Conservation (phyloP, 2,888 invertebrate genomes). For the Leptopilina drosophilae region DNA sequence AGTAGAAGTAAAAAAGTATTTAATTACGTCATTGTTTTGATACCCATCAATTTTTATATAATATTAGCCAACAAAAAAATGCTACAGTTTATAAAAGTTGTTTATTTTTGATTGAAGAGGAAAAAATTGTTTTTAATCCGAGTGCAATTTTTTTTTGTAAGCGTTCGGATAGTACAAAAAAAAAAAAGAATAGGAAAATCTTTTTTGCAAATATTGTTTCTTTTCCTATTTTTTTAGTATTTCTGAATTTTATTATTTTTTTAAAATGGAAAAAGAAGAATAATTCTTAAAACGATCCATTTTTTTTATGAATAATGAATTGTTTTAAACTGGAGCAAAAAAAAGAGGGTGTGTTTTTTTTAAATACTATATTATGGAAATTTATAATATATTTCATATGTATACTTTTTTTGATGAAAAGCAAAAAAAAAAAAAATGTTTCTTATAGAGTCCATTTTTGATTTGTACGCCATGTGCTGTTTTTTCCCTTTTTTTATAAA, state of each 20-base stretch:
- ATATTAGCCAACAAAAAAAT: neutral
- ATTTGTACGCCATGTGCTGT: constrained; percentile 36
- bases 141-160: neutral
- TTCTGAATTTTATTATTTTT: neutral
- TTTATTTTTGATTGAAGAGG: neutral
- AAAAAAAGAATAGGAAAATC: neutral
- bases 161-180: constrained; percentile 6
- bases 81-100: neutral
- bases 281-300: neutral
- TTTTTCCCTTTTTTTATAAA: constrained; percentile 26
- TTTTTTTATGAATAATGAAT: neutral
- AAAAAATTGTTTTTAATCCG: neutral
- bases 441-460: constrained; percentile 17
- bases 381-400: constrained; percentile 42
- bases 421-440: neutral
- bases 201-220: neutral
- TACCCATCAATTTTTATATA: neutral
- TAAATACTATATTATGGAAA: constrained; percentile 13
- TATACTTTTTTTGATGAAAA: constrained; percentile 23
- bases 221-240: neutral
- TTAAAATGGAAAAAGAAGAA: neutral
- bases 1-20: neutral
- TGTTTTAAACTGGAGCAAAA: neutral
- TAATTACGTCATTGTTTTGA: neutral
- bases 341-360: neutral